Evolutionary conservation across 2,113 vertebrate species (phyloP), one percentile per base, ranked within the genome.

Genomic region (Cryptomyrus ogoouensis): DNA sequence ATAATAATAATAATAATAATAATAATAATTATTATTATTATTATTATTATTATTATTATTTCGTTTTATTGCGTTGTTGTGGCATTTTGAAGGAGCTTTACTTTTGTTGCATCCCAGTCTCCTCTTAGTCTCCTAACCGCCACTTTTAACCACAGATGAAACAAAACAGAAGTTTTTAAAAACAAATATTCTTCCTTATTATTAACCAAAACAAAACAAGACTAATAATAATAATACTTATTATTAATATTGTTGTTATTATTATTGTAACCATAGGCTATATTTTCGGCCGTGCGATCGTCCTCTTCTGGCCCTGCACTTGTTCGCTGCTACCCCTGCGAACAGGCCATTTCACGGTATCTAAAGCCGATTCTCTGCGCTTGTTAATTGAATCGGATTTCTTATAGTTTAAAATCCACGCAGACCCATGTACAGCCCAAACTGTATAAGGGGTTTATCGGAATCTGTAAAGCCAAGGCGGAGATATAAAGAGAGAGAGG

Each of bases 331-430:
- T 93, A 92, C 90, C 86, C 91, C 91, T 70, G 88, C 88, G 21
- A 87, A 92, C 74, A 91, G 93, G 94, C 94, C 92, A 93, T 94
- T 95, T 93, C 93, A 94, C 94, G 92, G 94, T 91, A 93, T 95
- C 95, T 93, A 96, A 96, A 96, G 93, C 95, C 95, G 95, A 96
- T 96, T 96, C 95, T 95, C 93, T 93, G 94, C 93, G 94, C 95
- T 94, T 94, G 96, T 95, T 95, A 96, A 96, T 95, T 95, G 95
- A 96, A 96, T 96, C 95, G 95, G 95, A 95, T 96, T 96, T 96
- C 95, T 96, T 96, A 94, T 95, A 95, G 94, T 95, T 96, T 95
- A 93, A 95, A 96, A 95, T 95, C 95, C 94, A 95, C 93, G 93
- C 88, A 93, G 92, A 93, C 92, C 92, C 94, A 93, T 92, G 94